Evolutionary conservation across 1,140 invertebrate genomes (phyloP), one percentile per base, ranked within the genome.

Genomic region (Bemisia tabaci): DNA sequence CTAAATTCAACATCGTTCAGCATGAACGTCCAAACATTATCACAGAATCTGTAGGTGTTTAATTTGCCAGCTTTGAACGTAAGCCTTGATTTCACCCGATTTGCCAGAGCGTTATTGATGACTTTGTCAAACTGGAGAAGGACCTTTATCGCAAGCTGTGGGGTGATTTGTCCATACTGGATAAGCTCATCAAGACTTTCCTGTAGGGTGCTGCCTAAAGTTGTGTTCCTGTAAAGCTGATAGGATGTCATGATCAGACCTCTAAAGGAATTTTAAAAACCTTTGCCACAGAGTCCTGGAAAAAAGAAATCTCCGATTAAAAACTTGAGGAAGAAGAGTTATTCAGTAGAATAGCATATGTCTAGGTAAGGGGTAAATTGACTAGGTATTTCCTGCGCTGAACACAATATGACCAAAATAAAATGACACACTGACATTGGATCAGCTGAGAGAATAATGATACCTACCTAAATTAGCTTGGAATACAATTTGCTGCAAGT

Each of bases 21-120:
- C 82, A 98, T 92, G 75, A 99, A 97, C n/a, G 96, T 99, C 97
- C 97, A 99, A 0, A 99, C 97, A 83, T 99, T 99, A 81, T 99
- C 97, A 85, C 97, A 99, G 81, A 98, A 99, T 73, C 97, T 85
- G 78, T 99, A 99, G 0, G 96, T 98, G 75, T 96, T 96, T 68
- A 99, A 80, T 83, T 97, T 97, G 39, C 91, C 92, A 70, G 94
- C 94, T 87, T 96, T 97, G 76, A 98, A 97, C 26, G 89, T 92
- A 65, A 97, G 83, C 74, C 93, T 84, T 59, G 92, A 92, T 77
- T 94, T 97, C 1, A 97, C 92, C 78, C 89, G 83, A 63, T 86
- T 91, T n/a, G 94, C 90, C 48, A 99, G 77, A 17, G 95, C 94
- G 74, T 87, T 88, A 77, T 98, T 99, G 68, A 99, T 97, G 64